Evolutionary conservation across 64 coral and sea anemone genomes (phyloP), one percentile per base, ranked within the genome.

Genomic region (Stichodactyla helianthus): DNA sequence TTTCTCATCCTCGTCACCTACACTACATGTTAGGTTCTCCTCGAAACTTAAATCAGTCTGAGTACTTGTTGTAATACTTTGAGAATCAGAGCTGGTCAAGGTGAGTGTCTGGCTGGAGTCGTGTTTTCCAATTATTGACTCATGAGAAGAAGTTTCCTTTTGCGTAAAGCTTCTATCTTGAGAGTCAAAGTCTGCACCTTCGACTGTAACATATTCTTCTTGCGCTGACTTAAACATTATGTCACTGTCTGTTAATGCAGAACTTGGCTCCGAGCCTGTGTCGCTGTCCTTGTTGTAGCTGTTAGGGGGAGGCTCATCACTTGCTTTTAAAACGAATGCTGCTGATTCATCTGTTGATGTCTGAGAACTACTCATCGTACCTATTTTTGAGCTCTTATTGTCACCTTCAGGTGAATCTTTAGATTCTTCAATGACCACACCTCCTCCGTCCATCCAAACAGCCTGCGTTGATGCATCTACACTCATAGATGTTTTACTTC

Each of bases 191-290:
- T 97, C 94, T 26, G 91, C 82, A 55, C 84, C 94, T 80, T 86
- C 88, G 11, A 97, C 94, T 19, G 94, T 97, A 4, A 97, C 94
- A 90, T 97, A 97, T 9, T 97, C 94, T 23, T 97, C 94, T 77
- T 97, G 91, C 0, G 94, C 94, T 54, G 94, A 97, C 59, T 82
- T 89, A 65, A 97, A 97, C 88, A 97, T 84, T 10, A 90, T 53
- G 74, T 97, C 94, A 62, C 91, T 97, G 84, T 97, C 94, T 53
- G 91, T 89, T 19, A 92, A 35, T 0, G 53, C 86, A 2, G 93
- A 92, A 67, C 91, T 95, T 28, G 68, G 88, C 22, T 95, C 90
- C 0, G 93, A 95, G 4, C 71, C 85, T 59, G 84, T 87, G 16
- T 93, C 94, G 76, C 94, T 93, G 25, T 86, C 88, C 53, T 80